A percentile compares a stretch with the other conserved stretches of the same genome.
Evolutionary conservation across 2,888 invertebrate species (phyloP).

Genomic region (Trichopoda pennipes): DNA sequence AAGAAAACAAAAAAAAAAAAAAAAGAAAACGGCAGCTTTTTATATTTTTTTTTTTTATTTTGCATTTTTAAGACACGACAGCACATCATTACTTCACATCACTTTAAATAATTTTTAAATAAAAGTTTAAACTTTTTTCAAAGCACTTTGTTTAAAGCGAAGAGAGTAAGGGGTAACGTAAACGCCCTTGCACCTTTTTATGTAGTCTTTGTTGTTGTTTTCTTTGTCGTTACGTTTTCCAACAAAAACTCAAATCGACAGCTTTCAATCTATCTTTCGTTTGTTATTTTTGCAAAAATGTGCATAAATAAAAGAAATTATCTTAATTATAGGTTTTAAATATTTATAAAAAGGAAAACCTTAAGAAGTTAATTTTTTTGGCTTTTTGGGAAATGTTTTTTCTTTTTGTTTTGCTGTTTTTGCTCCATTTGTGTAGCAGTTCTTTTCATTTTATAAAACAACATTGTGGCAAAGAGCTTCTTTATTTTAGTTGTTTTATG

Average conservation of each 20-base stretch:
- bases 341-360: constrained; percentile 30
- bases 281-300: constrained; percentile 32
- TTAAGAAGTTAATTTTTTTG: constrained; percentile 31
- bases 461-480: constrained; percentile 51
- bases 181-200: constrained; percentile 24
- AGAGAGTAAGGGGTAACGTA: constrained; percentile 3
- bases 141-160: constrained; percentile 21
- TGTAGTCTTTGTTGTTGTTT: neutral
- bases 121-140: constrained; percentile 12
- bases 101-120: constrained; percentile 21
- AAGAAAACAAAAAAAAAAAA: neutral
- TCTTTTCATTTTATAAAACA: constrained; percentile 41
- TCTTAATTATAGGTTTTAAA: constrained; percentile 65
- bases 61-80: constrained; percentile 39
- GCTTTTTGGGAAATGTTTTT: constrained; percentile 32
- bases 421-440: constrained; percentile 6
- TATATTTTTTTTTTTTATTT: constrained; percentile 31
- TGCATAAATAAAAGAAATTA: constrained; percentile 68
- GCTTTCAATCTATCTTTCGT: constrained; percentile 62
- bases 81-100: constrained; percentile 35
- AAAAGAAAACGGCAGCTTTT: constrained; percentile 46
- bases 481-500: constrained; percentile 47
- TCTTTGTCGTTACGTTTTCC: constrained; percentile 17
- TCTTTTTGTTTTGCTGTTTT: neutral
- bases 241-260: constrained; percentile 53